A percentile compares a stretch with the other conserved stretches of the same genome.
These are phyloP conservation scores for Styela clava DNA, from an alignment of 23 tunicate genomes.

Conservation along the genomic window DNA sequence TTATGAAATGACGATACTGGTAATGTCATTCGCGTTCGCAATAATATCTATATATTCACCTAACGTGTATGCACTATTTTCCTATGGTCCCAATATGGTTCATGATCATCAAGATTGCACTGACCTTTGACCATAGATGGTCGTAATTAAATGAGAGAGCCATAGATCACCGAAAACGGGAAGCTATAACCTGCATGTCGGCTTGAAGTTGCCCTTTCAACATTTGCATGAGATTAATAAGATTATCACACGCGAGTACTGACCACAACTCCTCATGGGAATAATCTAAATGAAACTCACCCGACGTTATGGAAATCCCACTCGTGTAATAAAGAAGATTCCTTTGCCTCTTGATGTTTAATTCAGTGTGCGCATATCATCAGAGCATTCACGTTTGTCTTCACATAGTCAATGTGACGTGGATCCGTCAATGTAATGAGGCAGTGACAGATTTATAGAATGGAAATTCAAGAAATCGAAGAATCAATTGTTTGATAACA, in stretches of 20 bases:
- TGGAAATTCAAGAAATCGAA: too few species aligned
- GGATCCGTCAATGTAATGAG: too few species aligned
- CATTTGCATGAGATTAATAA: background rate
- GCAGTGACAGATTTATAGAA: too few species aligned
- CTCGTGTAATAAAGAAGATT: background rate
- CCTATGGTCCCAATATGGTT: too few species aligned
- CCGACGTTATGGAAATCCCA: background rate
- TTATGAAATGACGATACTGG: too few species aligned
- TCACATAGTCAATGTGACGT: too few species aligned
- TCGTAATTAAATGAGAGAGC: background rate
- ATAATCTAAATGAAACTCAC: background rate
- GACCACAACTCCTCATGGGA: background rate
- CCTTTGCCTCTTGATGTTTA: background rate
- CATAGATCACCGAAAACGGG: background rate
- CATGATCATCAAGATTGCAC: too few species aligned
- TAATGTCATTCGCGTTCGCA: too few species aligned
- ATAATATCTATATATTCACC: too few species aligned
- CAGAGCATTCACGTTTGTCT: background rate
- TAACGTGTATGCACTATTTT: too few species aligned
- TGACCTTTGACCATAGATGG: background rate
- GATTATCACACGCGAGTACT: background rate
- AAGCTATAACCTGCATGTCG: background rate
- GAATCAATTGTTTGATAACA: too few species aligned
- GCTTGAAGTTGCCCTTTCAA: background rate
- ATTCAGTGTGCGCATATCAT: background rate